Percentiles rank a stretch among this genome's conserved stretches.
These are phyloP conservation scores for Polyommatus icarus DNA, from an alignment of 2,888 invertebrate species.

Conservation along the genomic window DNA sequence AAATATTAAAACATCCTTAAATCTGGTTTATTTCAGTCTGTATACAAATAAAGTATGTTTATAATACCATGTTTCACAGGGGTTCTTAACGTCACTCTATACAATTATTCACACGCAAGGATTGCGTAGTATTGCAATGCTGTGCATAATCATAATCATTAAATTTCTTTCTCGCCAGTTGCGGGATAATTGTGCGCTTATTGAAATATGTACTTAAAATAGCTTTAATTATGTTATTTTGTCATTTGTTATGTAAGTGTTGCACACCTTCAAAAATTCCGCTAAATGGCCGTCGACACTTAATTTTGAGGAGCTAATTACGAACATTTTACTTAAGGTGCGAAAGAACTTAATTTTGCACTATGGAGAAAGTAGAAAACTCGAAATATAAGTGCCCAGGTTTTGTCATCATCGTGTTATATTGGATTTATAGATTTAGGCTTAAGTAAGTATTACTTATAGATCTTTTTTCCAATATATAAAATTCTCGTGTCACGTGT, in stretches of 20 bases:
- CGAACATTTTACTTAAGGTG: not conserved
- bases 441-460: too few relatives aligned
- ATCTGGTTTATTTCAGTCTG: not conserved
- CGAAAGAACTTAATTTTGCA: not conserved
- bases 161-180: conserved; percentile 28
- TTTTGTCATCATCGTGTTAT: not conserved
- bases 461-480: too few relatives aligned
- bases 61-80: conserved; percentile 1
- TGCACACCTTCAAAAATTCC: conserved; percentile 1
- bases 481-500: too few relatives aligned
- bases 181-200: conserved; percentile 25
- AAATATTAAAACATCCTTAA: not conserved
- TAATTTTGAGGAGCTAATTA: conserved; percentile 16
- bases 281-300: not conserved
- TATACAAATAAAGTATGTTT: conserved; percentile 5
- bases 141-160: conserved; percentile 24
- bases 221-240: conserved; percentile 29
- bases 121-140: conserved; percentile 14
- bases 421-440: too few relatives aligned
- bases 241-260: conserved; percentile 27
- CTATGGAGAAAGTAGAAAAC: not conserved
- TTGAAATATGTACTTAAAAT: conserved; percentile 30
- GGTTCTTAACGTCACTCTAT: conserved; percentile 17
- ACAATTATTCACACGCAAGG: conserved; percentile 25
- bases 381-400: not conserved